Evolutionary conservation across 2,888 invertebrate species (phyloP).

Genomic region (Lysandra coridon): DNA sequence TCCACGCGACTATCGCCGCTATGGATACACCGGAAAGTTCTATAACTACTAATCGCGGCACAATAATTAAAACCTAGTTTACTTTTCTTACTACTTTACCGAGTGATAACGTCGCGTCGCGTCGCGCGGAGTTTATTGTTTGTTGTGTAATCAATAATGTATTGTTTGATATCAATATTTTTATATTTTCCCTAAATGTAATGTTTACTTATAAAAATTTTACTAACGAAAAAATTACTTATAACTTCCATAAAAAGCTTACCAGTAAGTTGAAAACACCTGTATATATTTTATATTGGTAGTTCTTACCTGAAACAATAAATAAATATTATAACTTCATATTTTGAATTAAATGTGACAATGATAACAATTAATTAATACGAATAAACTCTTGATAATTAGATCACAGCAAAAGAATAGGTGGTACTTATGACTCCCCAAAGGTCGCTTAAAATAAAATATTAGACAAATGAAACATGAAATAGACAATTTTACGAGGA

Average conservation of each 20-base stretch:
- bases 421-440: background rate
- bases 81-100: constrained; percentile 59
- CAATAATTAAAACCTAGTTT: constrained; percentile 76
- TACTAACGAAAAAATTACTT: background rate
- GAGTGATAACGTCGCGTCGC: constrained; percentile 2
- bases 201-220: background rate
- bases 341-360: background rate
- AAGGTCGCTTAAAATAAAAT: background rate
- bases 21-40: constrained; percentile 75
- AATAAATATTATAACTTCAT: background rate
- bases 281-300: background rate
- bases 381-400: background rate
- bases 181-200: background rate
- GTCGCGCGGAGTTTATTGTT: background rate
- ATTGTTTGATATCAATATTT: background rate
- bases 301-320: constrained; percentile 39
- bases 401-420: background rate
- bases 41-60: constrained; percentile 71
- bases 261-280: background rate
- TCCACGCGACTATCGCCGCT: constrained; percentile 65
- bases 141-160: too few species aligned
- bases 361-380: background rate
- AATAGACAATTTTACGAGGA: constrained; percentile 8
- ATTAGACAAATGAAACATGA: background rate
- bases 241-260: background rate